Evolutionary conservation across 2,113 vertebrate species (phyloP), one percentile per base, ranked within the genome.

Genomic region (Cacatua alba): DNA sequence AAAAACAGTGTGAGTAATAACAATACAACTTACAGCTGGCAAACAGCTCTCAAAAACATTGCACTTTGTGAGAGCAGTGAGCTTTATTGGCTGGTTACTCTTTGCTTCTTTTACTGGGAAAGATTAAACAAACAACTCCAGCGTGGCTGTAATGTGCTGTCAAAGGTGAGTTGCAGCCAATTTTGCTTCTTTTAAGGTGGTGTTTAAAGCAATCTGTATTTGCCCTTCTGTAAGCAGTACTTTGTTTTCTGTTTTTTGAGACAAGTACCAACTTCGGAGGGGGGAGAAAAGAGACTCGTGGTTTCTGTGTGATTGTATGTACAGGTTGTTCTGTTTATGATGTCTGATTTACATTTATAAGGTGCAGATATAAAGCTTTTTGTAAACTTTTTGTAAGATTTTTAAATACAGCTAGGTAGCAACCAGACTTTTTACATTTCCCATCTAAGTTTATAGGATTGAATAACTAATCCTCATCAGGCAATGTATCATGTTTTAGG

Each of bases 241-340:
- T 88, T 91, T 46, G 28, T 71, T 64, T 65, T 88, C 72, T 90
- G 33, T 3, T 81, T 81, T 83, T 89, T 82, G 44, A 75, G 72
- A 77, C 31, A 51, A 88, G 13, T 48, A 85, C 69, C 49, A 28
- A 2, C 46, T 78, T 49, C 52, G 35, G 33, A 0, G 3, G 11
- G 5, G 2, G 9, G 4, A 1, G 1, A 43, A 43, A 15, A 28
- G 39, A 91, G 25, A 16, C 7, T 48, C 7, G 0, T 63, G 29
- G 3, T 2, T 62, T 78, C 62, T 13, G 9, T 68, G 44, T 71
- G 26, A 39, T 23, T 84, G 18, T 51, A 21, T 89, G 43, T 71
- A 43, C 7, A 23, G 5, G 6, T 35, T 80, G 25, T 59, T 86
- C 43, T 78, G 52, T 82, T 85, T 76, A 52, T 52, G 46, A 46